Percentiles rank a stretch among this genome's conserved stretches.
Conservation (phyloP, 2,888 invertebrate genomes). For the Ditula angustiorana region DNA sequence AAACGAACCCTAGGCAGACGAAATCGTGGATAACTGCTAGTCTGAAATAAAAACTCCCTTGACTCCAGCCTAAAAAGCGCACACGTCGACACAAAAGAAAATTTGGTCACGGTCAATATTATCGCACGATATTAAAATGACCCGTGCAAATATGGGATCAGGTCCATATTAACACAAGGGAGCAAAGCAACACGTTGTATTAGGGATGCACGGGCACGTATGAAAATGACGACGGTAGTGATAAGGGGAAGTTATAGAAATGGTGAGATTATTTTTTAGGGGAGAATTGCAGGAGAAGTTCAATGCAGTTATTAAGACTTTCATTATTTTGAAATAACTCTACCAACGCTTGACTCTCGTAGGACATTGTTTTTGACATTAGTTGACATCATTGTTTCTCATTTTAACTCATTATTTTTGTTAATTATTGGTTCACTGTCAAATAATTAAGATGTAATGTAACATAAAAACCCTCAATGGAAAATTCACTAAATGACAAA, state of each 20-base stretch:
- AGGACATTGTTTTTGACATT: too few relatives aligned
- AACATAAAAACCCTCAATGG: too few relatives aligned
- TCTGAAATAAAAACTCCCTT: background rate
- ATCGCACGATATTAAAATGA: slow-evolving; percentile 17
- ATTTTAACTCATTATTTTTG: too few relatives aligned
- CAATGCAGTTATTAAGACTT: background rate
- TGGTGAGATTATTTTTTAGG: background rate
- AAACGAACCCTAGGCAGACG: too few relatives aligned
- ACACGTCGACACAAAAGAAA: slow-evolving; percentile 1
- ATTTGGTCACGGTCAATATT: slow-evolving; percentile 28
- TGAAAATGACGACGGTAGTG: background rate
- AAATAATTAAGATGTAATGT: too few relatives aligned
- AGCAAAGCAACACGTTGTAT: slow-evolving; percentile 47
- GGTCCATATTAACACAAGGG: slow-evolving; percentile 23
- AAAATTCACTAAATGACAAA: too few relatives aligned
- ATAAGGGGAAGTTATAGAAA: background rate
- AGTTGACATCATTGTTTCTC: too few relatives aligned
- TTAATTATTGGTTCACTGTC: too few relatives aligned
- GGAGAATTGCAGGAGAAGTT: background rate
- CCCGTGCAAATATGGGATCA: slow-evolving; percentile 5
- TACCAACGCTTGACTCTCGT: too few relatives aligned
- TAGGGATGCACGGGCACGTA: slow-evolving; percentile 74
- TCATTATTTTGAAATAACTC: too few relatives aligned
- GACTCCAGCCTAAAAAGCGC: background rate
- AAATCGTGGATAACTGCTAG: too few relatives aligned